Evolutionary conservation across 2,888 invertebrate genomes (phyloP).

Genomic region (Phortica magna): DNA sequence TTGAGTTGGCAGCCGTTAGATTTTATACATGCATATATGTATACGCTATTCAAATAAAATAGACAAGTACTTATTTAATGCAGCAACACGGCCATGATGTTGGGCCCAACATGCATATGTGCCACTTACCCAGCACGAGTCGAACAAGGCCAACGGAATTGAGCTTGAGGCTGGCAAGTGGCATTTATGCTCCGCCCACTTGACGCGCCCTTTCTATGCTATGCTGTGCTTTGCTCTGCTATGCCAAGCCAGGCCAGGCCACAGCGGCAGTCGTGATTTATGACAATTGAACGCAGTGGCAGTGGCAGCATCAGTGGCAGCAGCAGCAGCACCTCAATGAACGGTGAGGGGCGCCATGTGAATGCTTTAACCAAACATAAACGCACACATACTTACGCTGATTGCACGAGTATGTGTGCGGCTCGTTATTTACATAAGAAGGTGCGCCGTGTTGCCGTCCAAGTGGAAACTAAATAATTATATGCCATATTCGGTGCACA

Average conservation of each 20-base stretch:
- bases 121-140: too few species aligned
- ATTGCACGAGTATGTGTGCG: neutral
- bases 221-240: constrained; percentile 32
- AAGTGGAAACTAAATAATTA: constrained; percentile 69
- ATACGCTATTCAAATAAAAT: too few species aligned
- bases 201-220: constrained; percentile 17
- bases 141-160: too few species aligned
- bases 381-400: neutral
- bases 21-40: too few species aligned
- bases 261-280: constrained; percentile 62
- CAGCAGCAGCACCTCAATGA: neutral
- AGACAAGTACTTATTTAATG: too few species aligned
- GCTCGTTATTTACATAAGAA: constrained; percentile 53
- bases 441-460: constrained; percentile 59
- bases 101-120: too few species aligned
- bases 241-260: neutral
- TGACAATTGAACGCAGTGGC: constrained; percentile 63
- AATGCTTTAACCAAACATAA: neutral
- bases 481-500: constrained; percentile 45
- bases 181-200: neutral
- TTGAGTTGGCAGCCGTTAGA: neutral
- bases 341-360: constrained; percentile 3
- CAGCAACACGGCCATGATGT: too few species aligned
- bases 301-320: constrained; percentile 6
- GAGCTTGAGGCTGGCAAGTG: constrained; percentile 10